Evolutionary conservation across 2,888 invertebrate species (phyloP).

Genomic region (Trachelus stipa): DNA sequence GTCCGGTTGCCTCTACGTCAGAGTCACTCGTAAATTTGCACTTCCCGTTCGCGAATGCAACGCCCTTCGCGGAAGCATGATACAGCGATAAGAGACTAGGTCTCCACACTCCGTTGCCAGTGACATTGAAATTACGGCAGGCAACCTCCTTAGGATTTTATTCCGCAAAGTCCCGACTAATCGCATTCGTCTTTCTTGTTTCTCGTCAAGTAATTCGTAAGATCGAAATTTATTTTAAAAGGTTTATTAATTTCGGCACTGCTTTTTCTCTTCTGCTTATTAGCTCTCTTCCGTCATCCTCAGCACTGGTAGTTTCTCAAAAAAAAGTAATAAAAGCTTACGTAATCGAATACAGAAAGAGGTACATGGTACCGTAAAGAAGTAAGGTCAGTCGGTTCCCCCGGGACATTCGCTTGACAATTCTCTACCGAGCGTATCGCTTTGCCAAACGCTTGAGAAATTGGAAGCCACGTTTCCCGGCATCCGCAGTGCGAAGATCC

Average conservation of each 20-base stretch:
- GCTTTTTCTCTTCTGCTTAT: background rate
- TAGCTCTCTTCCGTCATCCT: constrained; percentile 7
- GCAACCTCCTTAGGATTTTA: constrained; percentile 45
- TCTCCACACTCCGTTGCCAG: constrained; percentile 6
- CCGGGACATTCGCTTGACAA: too few species aligned
- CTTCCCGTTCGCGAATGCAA: constrained; percentile 13
- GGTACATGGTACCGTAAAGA: too few species aligned
- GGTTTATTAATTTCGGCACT: background rate
- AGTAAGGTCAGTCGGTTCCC: too few species aligned
- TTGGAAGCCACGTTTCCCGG: too few species aligned
- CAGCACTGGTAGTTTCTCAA: too few species aligned
- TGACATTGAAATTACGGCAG: constrained; percentile 25
- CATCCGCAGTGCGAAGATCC: too few species aligned
- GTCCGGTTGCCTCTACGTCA: constrained; percentile 2
- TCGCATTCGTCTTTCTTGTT: too few species aligned
- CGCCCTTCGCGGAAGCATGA: constrained; percentile 8
- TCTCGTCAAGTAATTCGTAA: background rate
- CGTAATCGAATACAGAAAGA: too few species aligned
- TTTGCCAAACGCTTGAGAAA: too few species aligned
- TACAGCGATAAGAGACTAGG: too few species aligned
- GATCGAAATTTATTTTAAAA: constrained; percentile 17
- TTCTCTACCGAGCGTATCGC: too few species aligned
- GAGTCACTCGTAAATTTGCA: constrained; percentile 2
- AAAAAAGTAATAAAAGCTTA: too few species aligned
- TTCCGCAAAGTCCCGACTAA: constrained; percentile 21